A percentile compares a stretch with the other conserved stretches of the same genome.
Conservation (phyloP, 2,113 vertebrate species). For the Odontophorus gujanensis region DNA sequence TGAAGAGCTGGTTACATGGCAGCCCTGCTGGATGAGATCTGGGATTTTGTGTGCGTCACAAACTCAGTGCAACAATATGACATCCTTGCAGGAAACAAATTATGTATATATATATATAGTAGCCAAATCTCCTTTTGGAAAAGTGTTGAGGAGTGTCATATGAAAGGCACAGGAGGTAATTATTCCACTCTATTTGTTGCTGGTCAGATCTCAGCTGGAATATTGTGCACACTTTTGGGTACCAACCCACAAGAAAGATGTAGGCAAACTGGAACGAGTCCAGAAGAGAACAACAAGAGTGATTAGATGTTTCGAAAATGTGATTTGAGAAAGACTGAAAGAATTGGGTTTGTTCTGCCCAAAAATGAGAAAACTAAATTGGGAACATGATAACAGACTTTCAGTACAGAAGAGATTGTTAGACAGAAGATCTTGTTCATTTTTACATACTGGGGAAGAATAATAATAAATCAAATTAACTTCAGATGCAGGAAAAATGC, state of each 20-base stretch:
- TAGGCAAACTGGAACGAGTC: constrained; percentile 40
- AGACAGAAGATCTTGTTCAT: constrained; percentile 13
- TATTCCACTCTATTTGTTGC: constrained; percentile 60
- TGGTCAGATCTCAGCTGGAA: constrained; percentile 65
- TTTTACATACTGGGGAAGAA: constrained; percentile 29
- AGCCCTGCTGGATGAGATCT: background rate
- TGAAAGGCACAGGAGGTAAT: constrained; percentile 15
- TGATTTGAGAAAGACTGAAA: constrained; percentile 50
- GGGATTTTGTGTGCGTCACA: background rate
- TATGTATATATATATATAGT: too few species aligned
- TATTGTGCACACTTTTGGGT: constrained; percentile 44
- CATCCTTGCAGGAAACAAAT: background rate
- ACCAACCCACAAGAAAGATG: constrained; percentile 48
- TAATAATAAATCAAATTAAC: constrained; percentile 40
- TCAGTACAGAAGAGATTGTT: background rate
- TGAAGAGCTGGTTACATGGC: background rate
- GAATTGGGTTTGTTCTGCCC: background rate
- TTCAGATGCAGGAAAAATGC: background rate
- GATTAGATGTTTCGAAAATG: constrained; percentile 56
- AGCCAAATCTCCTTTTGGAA: constrained; percentile 5
- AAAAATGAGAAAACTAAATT: constrained; percentile 41
- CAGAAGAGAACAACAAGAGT: constrained; percentile 49
- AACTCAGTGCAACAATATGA: background rate
- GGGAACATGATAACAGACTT: constrained; percentile 29
- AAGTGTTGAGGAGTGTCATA: background rate